Evolutionary conservation across 2,797 vertebrate genomes (phyloP), one percentile per base, ranked within the genome.

Genomic region (Microctenopoma steveboyesi): DNA sequence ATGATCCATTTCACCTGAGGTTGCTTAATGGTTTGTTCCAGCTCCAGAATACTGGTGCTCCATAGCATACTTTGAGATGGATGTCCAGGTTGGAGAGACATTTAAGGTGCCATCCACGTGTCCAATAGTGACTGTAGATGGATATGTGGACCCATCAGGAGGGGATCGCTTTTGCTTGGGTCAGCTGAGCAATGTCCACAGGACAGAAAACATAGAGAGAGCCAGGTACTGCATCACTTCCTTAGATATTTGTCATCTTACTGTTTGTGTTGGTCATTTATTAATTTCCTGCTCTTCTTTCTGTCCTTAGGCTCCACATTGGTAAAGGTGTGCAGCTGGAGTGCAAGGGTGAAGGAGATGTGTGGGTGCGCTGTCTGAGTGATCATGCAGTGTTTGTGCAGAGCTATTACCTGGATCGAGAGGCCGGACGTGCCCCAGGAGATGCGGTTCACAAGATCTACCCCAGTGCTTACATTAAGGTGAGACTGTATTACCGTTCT

Each of bases 1-100:
- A 1, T 9, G 16, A 50, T 18, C 8, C 4, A 22, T 35, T 55
- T 72, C 7, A 71, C 25, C 9, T 48, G 11, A 56, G 18, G 35
- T 27, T 37, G 8, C 13, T 64, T n/a, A 22, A 35, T 52, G 47
- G 7, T 40, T 59, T 70, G 18, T 54, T 66, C 2, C 70, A 99
- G 98, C 96, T 83, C 98, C 98, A 49, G 98, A 99, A 16, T 99
- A 98, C 74, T 99, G 98, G 98, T 99, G 98, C 86, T 99, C 98
- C 37, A 98, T 99, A 18, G 97, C 97, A 0, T 99, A 98, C 81
- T 99, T 99, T 64, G 98, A 99, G 90, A 99, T 99, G 98, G 98
- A 99, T 3, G 97, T 99, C 69, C 98, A 99, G 82, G 98, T 98
- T 7, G 98, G 98, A 16, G 98, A 99, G 85, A 99, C 97, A 0